phyloP scores from a whole-genome alignment of 1,140 invertebrate genomes.

The Holotrichia oblita region DNA sequence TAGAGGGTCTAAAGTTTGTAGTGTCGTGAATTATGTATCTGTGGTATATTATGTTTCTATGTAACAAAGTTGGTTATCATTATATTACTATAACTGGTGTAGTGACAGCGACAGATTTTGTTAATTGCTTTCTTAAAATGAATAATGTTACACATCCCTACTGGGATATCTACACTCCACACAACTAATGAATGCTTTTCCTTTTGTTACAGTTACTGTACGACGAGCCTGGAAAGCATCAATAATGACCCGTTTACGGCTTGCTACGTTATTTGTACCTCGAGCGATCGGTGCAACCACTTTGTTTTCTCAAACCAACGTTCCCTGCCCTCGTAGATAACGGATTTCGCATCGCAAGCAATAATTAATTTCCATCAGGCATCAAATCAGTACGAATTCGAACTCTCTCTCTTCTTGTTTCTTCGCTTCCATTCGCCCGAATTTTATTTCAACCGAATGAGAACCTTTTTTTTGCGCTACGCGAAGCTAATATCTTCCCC shows the following conservation, averaged over 20 bases:
- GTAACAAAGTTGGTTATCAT: too few relatives aligned
- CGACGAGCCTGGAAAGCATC: neutral
- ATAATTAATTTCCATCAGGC: slow-evolving; percentile 15
- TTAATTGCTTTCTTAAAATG: too few relatives aligned
- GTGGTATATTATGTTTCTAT: too few relatives aligned
- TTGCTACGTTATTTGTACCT: slow-evolving; percentile 3
- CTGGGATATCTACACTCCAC: neutral
- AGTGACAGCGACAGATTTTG: too few relatives aligned
- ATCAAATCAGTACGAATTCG: neutral
- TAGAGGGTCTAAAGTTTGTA: too few relatives aligned
- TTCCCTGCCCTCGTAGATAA: neutral
- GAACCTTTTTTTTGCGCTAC: neutral
- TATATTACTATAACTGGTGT: too few relatives aligned
- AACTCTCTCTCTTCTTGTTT: neutral
- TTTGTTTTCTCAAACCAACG: slow-evolving; percentile 4
- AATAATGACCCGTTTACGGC: slow-evolving; percentile 11
- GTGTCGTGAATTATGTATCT: too few relatives aligned
- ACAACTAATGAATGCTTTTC: slow-evolving; percentile 17
- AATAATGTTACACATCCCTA: too few relatives aligned
- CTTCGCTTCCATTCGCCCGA: neutral
- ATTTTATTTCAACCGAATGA: neutral
- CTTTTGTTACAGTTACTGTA: slow-evolving; percentile 15
- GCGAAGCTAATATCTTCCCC: neutral
- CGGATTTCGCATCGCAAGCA: neutral
- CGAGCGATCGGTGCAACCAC: neutral